Conservation (phyloP, 2,888 invertebrate species). For the Operophtera brumata region DNA sequence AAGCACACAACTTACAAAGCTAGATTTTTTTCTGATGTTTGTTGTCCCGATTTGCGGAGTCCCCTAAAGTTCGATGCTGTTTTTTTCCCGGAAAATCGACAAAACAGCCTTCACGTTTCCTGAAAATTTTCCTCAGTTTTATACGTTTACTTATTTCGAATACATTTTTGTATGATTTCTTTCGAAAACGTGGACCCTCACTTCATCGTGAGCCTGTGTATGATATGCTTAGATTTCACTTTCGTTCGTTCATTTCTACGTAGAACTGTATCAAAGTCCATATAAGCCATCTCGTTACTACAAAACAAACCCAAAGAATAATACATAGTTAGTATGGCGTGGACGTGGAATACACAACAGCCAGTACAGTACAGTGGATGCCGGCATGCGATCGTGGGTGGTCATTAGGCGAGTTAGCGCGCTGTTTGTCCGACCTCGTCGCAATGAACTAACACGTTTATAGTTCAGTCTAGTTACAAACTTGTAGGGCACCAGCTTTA, state of each 20-base stretch:
- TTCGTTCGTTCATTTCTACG: neutral
- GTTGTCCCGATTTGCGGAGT: too few relatives aligned
- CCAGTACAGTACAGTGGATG: slow-evolving; percentile 7
- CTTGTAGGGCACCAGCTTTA: neutral
- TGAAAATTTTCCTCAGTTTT: too few relatives aligned
- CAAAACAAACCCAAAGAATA: neutral
- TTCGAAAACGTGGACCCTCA: too few relatives aligned
- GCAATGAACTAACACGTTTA: slow-evolving; percentile 13
- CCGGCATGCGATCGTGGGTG: slow-evolving; percentile 30
- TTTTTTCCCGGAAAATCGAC: too few relatives aligned
- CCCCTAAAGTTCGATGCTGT: too few relatives aligned
- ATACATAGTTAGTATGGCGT: neutral
- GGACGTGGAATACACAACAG: neutral
- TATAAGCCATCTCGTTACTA: neutral
- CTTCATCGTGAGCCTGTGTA: too few relatives aligned
- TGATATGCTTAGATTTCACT: neutral
- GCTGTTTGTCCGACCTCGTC: slow-evolving; percentile 11
- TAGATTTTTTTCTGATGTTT: too few relatives aligned
- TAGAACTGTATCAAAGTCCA: neutral
- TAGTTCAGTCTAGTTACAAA: neutral
- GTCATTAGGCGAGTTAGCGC: slow-evolving; percentile 29
- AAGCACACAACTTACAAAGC: too few relatives aligned
- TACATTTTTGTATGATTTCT: too few relatives aligned
- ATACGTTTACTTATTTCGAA: too few relatives aligned
- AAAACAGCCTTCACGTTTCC: too few relatives aligned